Evolutionary conservation across 2,113 vertebrate genomes (phyloP), one percentile per base, ranked within the genome.

Genomic region (Halichoeres trimaculatus): DNA sequence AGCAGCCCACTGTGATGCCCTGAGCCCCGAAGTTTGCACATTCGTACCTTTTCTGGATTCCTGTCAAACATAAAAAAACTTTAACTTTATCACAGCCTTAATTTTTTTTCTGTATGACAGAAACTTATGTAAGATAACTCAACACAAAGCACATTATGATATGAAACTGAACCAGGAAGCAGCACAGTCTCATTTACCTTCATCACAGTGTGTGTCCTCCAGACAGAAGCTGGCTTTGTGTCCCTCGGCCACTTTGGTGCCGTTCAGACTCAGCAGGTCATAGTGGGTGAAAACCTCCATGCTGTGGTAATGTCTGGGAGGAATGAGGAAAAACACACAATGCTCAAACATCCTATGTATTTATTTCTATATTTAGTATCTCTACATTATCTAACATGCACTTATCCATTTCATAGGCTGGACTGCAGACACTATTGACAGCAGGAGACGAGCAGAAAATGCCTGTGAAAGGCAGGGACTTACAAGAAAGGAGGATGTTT

Each of bases 241-340:
- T 36, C 98, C 98, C 74, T 99, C 96, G 0, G 98, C 98, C 70
- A 99, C 95, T 82, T 97, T 98, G 72, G 95, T 96, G 1, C 97
- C 97, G 0, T 99, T 99, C 71, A 96, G 91, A 86, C 91, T 96
- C 78, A 98, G 24, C 12, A 99, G 86, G 58, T 98, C 97, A 0
- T 99, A 99, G 92, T 98, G 94, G n/a, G 98, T 98, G 81, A 99
- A 99, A 0, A 99, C 96, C 61, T 99, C 97, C 95, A 99, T 99
- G 82, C 98, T 99, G 94, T 99, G 98, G 92, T 96, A 99, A 82
- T 99, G 98, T 85, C 98, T 99, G 87, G n/a, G 63, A 70, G 50
- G 43, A 48, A 80, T 23, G 62, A 68, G 35, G 5, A 13, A 22
- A 74, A 51, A 80, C 2, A 40, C n/a, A 45, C n/a, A n/a, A 30